A percentile compares a stretch with the other conserved stretches of the same genome.
phyloP scores from a whole-genome alignment of 2,797 vertebrate species.

The Coilia nasus region DNA sequence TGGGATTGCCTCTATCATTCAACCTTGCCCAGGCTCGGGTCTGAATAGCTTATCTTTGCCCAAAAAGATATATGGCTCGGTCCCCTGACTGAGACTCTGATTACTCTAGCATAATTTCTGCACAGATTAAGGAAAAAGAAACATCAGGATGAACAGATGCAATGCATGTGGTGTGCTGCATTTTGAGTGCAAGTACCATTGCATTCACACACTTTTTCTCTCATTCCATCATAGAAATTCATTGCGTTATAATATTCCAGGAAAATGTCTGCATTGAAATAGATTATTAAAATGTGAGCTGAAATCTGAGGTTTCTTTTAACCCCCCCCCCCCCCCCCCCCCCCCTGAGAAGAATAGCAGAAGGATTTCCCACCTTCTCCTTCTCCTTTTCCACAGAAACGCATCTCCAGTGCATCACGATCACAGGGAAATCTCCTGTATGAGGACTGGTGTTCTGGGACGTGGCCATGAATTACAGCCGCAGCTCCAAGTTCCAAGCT shows the following conservation, averaged over 20 bases:
- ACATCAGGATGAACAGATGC: neutral
- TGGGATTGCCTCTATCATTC: conserved; percentile 54
- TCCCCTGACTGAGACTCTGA: conserved; percentile 21
- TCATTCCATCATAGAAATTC: neutral
- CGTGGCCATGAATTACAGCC: neutral
- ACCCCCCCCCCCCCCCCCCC: neutral
- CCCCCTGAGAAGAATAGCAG: neutral
- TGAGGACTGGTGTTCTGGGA: neutral
- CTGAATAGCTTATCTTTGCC: conserved; percentile 48
- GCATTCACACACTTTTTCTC: neutral
- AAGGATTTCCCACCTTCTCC: conserved; percentile 6
- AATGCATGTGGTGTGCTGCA: neutral
- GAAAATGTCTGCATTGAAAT: neutral
- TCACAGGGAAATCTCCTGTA: neutral
- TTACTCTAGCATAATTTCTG: conserved; percentile 22
- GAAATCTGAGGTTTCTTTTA: conserved; percentile 17
- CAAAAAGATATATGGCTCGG: conserved; percentile 48
- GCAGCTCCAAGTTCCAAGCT: neutral
- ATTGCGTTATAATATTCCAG: neutral
- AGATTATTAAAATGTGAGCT: conserved; percentile 19
- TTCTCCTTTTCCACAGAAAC: neutral
- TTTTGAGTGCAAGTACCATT: neutral
- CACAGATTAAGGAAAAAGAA: conserved; percentile 14
- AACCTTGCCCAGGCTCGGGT: conserved; percentile 50
- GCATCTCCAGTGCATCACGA: neutral